Percentiles rank a stretch among this genome's conserved stretches.
Evolutionary conservation across 2,888 invertebrate species (phyloP).

Genomic region (Diplolepis rosae): DNA sequence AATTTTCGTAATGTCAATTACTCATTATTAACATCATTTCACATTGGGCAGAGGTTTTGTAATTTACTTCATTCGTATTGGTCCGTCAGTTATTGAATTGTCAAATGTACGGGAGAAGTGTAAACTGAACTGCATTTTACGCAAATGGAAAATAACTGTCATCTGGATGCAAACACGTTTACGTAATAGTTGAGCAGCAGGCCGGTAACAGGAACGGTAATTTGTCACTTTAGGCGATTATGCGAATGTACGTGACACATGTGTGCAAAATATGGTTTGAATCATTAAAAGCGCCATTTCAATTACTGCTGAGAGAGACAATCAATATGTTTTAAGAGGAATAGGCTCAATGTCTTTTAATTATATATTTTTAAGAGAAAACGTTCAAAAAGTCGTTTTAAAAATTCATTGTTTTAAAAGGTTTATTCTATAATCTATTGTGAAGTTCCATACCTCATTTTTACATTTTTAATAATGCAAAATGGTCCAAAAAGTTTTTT

Average conservation of each 20-base stretch:
- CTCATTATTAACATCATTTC: no score
- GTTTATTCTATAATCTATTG: no score
- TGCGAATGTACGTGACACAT: not conserved
- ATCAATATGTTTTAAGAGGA: not conserved
- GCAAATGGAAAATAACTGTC: conserved; percentile 12
- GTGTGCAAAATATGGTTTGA: not conserved
- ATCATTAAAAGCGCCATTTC: not conserved
- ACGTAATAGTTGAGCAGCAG: conserved; percentile 5
- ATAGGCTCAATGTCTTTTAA: not conserved
- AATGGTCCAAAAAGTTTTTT: no score
- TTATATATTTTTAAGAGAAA: not conserved
- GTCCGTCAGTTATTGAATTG: conserved; percentile 7
- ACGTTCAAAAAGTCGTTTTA: no score
- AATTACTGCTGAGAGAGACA: not conserved
- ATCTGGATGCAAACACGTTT: not conserved
- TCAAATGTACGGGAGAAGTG: not conserved
- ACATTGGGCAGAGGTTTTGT: conserved; percentile 6
- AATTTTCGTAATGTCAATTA: no score
- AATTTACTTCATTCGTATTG: conserved; percentile 8
- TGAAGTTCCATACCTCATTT: no score
- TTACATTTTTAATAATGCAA: no score
- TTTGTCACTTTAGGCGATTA: not conserved
- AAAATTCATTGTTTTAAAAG: no score
- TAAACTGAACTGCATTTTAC: not conserved
- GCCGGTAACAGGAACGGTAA: conserved; percentile 3